Evolutionary conservation across 92 coral and sea anemone genomes (phyloP).

Genomic region (Siderastrea siderea): DNA sequence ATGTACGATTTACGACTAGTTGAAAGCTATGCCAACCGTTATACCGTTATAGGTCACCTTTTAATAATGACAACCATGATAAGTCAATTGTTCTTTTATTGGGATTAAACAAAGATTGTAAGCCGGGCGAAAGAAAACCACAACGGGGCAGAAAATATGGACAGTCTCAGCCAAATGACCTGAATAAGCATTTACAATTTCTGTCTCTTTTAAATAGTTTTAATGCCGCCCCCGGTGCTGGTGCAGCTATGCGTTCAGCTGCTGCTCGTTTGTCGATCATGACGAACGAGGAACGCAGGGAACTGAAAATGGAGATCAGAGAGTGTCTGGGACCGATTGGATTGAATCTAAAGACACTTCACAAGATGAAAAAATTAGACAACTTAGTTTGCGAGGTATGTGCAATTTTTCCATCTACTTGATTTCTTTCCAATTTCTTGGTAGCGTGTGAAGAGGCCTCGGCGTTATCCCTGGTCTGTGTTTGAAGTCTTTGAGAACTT

Average conservation of each 20-base stretch:
- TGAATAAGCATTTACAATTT: background rate
- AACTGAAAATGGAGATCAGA: conserved; percentile 80
- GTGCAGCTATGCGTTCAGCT: conserved; percentile 97
- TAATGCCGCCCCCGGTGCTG: conserved; percentile 91
- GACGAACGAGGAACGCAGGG: conserved; percentile 67
- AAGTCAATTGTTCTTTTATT: background rate
- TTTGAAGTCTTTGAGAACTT: background rate
- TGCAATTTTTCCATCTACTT: too few species aligned
- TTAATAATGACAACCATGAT: too few species aligned
- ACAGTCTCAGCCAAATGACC: background rate
- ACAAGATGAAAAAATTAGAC: conserved; percentile 88
- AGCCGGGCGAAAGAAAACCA: too few species aligned
- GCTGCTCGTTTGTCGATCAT: conserved; percentile 87
- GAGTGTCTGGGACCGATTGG: conserved; percentile 82
- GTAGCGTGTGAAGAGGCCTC: too few species aligned
- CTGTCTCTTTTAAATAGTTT: conserved; percentile 44
- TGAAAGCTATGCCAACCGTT: too few species aligned
- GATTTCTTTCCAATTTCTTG: too few species aligned
- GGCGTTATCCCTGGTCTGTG: too few species aligned
- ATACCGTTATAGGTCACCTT: too few species aligned
- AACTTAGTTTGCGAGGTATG: conserved; percentile 83
- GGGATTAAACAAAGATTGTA: too few species aligned
- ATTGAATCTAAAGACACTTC: conserved; percentile 82
- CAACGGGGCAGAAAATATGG: too few species aligned
- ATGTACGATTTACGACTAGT: too few species aligned